Evolutionary conservation across 2,113 vertebrate species (phyloP), one percentile per base, ranked within the genome.

Genomic region (Tychaedon coryphoeus): DNA sequence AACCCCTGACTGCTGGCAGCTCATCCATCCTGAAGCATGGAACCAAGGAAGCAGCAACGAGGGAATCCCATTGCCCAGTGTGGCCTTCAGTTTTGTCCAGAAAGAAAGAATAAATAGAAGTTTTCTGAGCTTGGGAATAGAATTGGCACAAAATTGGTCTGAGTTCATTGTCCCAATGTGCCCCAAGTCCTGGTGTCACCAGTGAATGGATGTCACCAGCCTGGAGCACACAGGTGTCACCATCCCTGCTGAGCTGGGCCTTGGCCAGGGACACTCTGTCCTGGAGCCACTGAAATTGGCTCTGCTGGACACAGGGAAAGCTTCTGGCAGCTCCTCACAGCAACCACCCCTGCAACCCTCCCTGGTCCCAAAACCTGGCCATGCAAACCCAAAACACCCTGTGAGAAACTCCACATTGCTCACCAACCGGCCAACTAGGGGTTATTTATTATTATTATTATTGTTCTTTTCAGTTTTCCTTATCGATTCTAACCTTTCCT

Each of bases 1-100:
- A 61, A 2, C 40, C 48, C 76, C 38, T 80, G 48, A 22, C 22
- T 6, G 0, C 25, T 34, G 29, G 69, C 36, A 90, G 29, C 22
- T 61, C 4, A 2, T 10, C 42, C 36, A 7, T 2, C 56, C 54
- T 42, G 45, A 22, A 38, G 38, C 5, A 8, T 0, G 17, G 12
- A 28, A 29, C 14, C n/a, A 72, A 13, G 12, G 14, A 42, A 60
- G 12, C 50, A 67, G 6, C 13, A 34, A 3, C 0, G 2, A 56
- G 20, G 31, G 16, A 9, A 26, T 70, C n/a, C 26, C 31, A 14
- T 18, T 58, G 48, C 26, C 22, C 23, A 12, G 7, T 10, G 22
- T 10, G 43, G 23, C 34, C 48, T 50, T 19, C 2, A 14, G n/a
- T 34, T 77, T 69, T 40, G 20, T 36, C 72, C 40, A 15, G 69